Evolutionary conservation across 2,797 vertebrate genomes (phyloP), one percentile per base, ranked within the genome.

Genomic region (Poeciliopsis presidionis): DNA sequence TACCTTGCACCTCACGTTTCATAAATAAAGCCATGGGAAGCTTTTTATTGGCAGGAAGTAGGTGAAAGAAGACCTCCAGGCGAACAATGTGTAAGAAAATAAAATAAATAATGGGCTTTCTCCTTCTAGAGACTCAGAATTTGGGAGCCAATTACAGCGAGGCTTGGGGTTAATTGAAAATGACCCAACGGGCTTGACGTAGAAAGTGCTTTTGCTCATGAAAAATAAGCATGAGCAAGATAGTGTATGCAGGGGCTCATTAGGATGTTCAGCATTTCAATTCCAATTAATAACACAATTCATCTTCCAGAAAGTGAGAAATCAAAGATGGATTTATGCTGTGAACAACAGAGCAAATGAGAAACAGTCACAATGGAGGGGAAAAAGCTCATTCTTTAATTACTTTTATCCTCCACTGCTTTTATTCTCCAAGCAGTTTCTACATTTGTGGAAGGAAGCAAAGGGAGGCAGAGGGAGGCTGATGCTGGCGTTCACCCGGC

Each of bases 221-320:
- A 86, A 84, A 85, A 87, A 88, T 75, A 81, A 87, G 84, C 53
- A 39, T 0, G 13, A 70, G 79, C 72, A 74, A 61, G 57, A 49
- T 81, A 74, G 88, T 87, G 74, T 88, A 88, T 84, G 80, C 82
- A 18, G 76, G 46, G 82, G 16, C 87, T 93, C 86, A 87, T 93
- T 90, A 90, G 49, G 47, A 72, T 41, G 78, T 76, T 88, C 75
- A 72, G 79, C 79, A 36, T 89, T 89, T 92, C 83, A 90, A 73
- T 87, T 90, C 84, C 78, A 88, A 89, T 91, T 90, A 92, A 87
- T 79, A n/a, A 20, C 78, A 51, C 88, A 80, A 89, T 91, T 92
- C 81, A 87, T 91, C 85, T 88, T 76, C 36, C 73, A 43, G 45
- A 82, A 76, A 83, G 77, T 75, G 80, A 87, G 86, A 75, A 84